Evolutionary conservation across 2,888 invertebrate species (phyloP).

Genomic region (Cephus pygmeus): DNA sequence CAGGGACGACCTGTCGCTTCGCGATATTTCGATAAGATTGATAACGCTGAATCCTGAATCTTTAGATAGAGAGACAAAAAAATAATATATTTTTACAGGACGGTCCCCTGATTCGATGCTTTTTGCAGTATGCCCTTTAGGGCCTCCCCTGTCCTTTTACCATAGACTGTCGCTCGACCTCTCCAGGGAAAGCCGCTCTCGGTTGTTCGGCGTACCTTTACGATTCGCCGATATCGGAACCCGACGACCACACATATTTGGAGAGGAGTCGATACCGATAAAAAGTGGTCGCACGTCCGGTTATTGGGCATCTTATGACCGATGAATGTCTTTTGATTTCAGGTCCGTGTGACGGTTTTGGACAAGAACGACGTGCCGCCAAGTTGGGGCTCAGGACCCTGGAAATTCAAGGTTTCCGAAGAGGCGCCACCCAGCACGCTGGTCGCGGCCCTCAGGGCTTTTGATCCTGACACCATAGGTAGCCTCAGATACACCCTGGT

Average conservation of each 20-base stretch:
- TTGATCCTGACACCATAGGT: slow-evolving; percentile 88
- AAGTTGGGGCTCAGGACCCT: slow-evolving; percentile 80
- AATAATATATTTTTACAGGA: background rate
- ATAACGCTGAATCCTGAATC: background rate
- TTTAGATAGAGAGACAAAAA: background rate
- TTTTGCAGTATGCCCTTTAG: background rate
- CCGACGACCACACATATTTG: background rate
- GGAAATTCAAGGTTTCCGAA: slow-evolving; percentile 83
- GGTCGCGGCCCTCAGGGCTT: slow-evolving; percentile 81
- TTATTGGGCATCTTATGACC: background rate
- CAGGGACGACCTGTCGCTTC: background rate
- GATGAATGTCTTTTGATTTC: slow-evolving; percentile 61
- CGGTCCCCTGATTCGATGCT: background rate
- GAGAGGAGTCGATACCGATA: background rate
- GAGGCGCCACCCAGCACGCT: slow-evolving; percentile 85
- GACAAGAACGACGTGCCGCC: slow-evolving; percentile 98
- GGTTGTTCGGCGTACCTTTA: background rate
- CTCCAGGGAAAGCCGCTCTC: background rate
- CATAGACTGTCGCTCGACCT: background rate
- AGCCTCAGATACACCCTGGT: slow-evolving; percentile 80
- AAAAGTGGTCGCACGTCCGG: background rate
- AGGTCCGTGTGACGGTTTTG: slow-evolving; percentile 86
- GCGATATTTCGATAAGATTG: background rate
- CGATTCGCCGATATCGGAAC: background rate
- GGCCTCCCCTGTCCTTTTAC: background rate